A percentile compares a stretch with the other conserved stretches of the same genome.
These are phyloP conservation scores for Drosophila virilis DNA, from an alignment of 1,140 invertebrate species.

Conservation along the genomic window DNA sequence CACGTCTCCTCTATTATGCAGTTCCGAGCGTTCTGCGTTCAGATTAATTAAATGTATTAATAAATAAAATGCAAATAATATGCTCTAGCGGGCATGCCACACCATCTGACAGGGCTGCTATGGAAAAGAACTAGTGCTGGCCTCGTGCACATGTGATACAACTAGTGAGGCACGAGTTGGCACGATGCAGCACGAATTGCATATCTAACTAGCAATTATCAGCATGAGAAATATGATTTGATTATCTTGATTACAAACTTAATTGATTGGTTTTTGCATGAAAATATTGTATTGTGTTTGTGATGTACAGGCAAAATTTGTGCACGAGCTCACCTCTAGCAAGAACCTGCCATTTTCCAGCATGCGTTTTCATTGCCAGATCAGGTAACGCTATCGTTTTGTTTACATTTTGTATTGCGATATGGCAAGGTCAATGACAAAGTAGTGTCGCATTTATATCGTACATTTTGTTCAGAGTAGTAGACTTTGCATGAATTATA, in stretches of 20 bases:
- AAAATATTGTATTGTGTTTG: too few relatives aligned
- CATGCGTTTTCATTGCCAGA: neutral
- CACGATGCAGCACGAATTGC: neutral
- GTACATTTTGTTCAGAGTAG: neutral
- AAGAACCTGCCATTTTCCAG: neutral
- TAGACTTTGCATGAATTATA: conserved; percentile 13
- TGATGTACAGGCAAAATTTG: neutral
- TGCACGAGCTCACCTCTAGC: neutral
- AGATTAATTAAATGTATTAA: conserved; percentile 32
- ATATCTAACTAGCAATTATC: neutral
- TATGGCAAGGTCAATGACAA: neutral
- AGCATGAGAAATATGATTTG: too few relatives aligned
- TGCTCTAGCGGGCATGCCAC: conserved; percentile 35
- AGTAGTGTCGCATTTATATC: neutral
- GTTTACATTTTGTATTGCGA: conserved; percentile 29
- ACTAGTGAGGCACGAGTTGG: neutral
- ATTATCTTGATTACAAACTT: too few relatives aligned
- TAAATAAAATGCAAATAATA: conserved; percentile 41
- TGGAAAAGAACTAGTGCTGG: conserved; percentile 29
- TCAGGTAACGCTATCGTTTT: conserved; percentile 14
- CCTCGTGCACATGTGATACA: neutral
- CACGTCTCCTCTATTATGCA: conserved; percentile 42
- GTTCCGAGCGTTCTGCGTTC: conserved; percentile 37
- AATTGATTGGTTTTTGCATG: too few relatives aligned
- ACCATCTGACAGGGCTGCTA: conserved; percentile 39